Base-by-base conservation (phyloP, 1,140 invertebrate species). In the Paralvinella palmiformis region DNA sequence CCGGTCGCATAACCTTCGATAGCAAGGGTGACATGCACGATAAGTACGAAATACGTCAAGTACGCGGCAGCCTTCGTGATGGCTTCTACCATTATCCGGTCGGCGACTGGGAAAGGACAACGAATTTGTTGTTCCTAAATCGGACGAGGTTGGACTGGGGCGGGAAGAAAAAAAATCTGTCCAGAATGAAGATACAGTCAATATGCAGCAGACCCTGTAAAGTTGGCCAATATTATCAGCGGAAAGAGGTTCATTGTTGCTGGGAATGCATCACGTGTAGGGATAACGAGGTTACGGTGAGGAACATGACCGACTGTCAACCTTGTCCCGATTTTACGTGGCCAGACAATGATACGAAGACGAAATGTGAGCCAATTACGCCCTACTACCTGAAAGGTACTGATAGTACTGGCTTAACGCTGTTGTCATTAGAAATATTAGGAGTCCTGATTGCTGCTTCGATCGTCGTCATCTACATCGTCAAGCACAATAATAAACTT, bases 381-480 rank as follows among this genome's bases (percentile, higher is more conserved):
- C 62, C 64, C 10, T 29, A 62, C 10, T 69, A 64, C 61, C 44
- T 69, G 24, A 22, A 24, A 13, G 41, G 22, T 44, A n/a, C 22
- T 32, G 45, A 52, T 33, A 22, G 31, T 7, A 83, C 83, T 62
- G 76, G 82, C 32, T 74, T 84, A 32, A 75, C 83, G 6, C 82
- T 86, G 29, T 73, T 81, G 4, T 70, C 71, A 45, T 73, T 85
- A 32, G 77, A 83, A 1, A 68, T 77, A 45, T 55, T 85, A 24
- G 84, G 83, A 17, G 82, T 64, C 29, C 13, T 68, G 3, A 13
- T 69, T 13, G 68, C 64, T 24, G 15, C 64, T 24, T 22, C 68
- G 17, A 62, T 69, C 0, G 48, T 68, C n/a, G 53, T 62, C 17
- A 13, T 74, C 17, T 77, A 70, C 55, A 44, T 71, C 55, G 37